Evolutionary conservation across 2,888 invertebrate species (phyloP).

Genomic region (Pollenia labialis): DNA sequence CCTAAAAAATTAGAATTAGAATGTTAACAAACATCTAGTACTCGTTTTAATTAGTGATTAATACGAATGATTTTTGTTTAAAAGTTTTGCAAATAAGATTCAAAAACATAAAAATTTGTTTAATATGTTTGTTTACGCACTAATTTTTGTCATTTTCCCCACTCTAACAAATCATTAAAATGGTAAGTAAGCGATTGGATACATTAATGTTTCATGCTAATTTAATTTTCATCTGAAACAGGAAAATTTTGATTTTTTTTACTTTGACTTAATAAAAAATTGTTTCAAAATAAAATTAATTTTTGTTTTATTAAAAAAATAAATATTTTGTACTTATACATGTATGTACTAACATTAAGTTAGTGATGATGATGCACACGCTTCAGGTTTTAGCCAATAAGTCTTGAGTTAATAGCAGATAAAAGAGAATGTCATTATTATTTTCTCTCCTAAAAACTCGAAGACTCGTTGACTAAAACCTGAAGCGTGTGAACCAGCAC

Average conservation of each 20-base stretch:
- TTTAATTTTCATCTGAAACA: background rate
- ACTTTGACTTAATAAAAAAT: background rate
- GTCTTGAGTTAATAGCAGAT: too few relatives aligned
- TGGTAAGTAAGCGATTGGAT: conserved; percentile 37
- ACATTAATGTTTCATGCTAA: background rate
- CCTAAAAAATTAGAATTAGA: too few relatives aligned
- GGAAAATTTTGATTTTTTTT: background rate
- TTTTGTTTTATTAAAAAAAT: background rate
- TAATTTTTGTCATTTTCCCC: background rate
- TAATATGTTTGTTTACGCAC: background rate
- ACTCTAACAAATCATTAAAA: conserved; percentile 5
- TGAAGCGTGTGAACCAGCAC: background rate
- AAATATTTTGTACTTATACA: background rate
- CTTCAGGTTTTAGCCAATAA: too few relatives aligned
- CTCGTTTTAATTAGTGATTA: too few relatives aligned
- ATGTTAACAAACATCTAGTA: too few relatives aligned
- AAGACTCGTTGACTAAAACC: too few relatives aligned
- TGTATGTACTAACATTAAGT: too few relatives aligned
- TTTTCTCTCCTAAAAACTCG: too few relatives aligned
- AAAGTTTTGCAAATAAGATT: conserved; percentile 55
- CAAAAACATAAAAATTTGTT: background rate
- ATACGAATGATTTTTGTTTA: background rate
- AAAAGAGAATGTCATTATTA: too few relatives aligned
- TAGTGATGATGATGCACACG: too few relatives aligned
- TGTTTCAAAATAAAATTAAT: background rate